Evolutionary conservation across 2,888 invertebrate species (phyloP).

Genomic region (Acleris sparsana): DNA sequence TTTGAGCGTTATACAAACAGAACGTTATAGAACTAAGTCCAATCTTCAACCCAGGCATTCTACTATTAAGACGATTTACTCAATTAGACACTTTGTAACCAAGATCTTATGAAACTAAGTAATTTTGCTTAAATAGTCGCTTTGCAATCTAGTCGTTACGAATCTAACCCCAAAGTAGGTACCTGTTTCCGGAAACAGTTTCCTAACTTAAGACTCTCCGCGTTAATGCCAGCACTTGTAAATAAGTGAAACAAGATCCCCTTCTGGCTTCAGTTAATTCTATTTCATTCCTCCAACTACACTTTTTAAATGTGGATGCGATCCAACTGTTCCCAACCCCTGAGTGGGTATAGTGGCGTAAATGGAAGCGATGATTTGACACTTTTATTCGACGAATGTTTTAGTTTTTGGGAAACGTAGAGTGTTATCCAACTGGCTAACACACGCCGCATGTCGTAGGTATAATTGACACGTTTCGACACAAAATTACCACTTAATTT

Average conservation of each 20-base stretch:
- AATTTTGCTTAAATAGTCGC: no score
- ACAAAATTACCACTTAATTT: slow-evolving; percentile 71
- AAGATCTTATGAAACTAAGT: no score
- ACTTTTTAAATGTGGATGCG: not conserved
- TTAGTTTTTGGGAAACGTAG: slow-evolving; percentile 76
- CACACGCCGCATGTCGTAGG: slow-evolving; percentile 50
- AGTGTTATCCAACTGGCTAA: slow-evolving; percentile 64
- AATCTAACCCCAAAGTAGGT: no score
- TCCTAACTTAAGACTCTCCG: no score
- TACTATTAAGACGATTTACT: no score
- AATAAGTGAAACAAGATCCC: not conserved
- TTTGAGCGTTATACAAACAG: no score
- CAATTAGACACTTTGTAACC: no score
- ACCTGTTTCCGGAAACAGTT: no score
- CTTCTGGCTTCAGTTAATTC: not conserved
- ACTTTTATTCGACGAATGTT: slow-evolving; percentile 74
- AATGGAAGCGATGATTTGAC: slow-evolving; percentile 80
- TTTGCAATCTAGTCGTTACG: no score
- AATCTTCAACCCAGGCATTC: no score
- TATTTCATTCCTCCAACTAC: not conserved
- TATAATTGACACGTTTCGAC: slow-evolving; percentile 73
- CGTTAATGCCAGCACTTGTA: not conserved
- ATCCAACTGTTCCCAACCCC: slow-evolving; percentile 58
- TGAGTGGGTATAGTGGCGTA: slow-evolving; percentile 54
- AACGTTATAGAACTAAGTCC: no score